Base-by-base conservation (phyloP, 2,113 vertebrate species). In the Isurus oxyrinchus region DNA sequence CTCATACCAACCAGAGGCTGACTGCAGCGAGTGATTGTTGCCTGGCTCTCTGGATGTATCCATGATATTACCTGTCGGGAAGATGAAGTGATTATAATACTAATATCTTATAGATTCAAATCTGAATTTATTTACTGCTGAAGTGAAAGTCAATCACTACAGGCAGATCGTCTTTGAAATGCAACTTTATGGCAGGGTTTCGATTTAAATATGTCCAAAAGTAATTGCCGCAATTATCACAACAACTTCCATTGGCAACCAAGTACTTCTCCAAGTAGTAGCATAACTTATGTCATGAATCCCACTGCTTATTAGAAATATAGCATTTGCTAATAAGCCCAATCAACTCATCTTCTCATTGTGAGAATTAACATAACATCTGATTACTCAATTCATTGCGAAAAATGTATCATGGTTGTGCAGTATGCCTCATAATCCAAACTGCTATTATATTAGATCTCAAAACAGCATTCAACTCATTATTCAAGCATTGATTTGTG, bases 21-120 rank as follows among this genome's bases (percentile, higher is more conserved):
- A 96, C 99, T 99, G 97, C 99, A 99, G 53, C 99, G 98, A 0
- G 99, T 99, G 96, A 99, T 98, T 0, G 99, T 99, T 19, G 99
- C 99, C 97, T 99, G 99, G 96, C 98, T 99, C 97, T 99, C 99
- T 21, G 99, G 99, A 97, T 99, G 99, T 97, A 99, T 99, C 99
- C 99, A 99, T 0, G 99, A 99, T 96, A 99, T 97, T 67, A 99
- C 99, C 99, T 99, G 96, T 0, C 0, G 2, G 57, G 86, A 95
- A 94, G 76, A 96, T 96, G 0, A 44, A 84, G 27, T 59, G 16
- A 94, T 94, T 44, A 90, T 49, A 94, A 67, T 55, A 21, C 10
- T 91, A 27, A 19, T 31, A 3, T 93, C 10, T 63, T 66, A 63
- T 49, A 67, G 25, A 59, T 90, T 31, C 53, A 59, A 90, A 90